A percentile compares a stretch with the other conserved stretches of the same genome.
These are phyloP conservation scores for Spinibarbus caldwelli DNA, from an alignment of 2,797 vertebrate species.

Conservation along the genomic window DNA sequence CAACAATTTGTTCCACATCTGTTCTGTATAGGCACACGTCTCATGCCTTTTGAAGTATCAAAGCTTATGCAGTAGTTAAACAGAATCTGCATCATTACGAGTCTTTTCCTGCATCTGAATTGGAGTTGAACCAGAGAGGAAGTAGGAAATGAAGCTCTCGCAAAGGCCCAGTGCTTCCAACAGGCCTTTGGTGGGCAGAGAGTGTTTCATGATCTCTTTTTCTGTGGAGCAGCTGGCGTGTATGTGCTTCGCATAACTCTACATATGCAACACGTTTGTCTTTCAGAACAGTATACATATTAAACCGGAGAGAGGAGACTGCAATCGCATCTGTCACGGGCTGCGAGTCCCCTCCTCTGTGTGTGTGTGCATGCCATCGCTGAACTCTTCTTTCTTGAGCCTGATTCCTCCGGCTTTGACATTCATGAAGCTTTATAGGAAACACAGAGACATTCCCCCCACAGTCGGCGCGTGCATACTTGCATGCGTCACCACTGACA, in stretches of 20 bases:
- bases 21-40: slow-evolving; percentile 2
- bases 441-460: slow-evolving; percentile 20
- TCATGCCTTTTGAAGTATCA: slow-evolving; percentile 14
- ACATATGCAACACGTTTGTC: slow-evolving; percentile 62
- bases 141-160: not conserved
- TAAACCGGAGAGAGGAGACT: slow-evolving; percentile 33
- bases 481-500: slow-evolving; percentile 5
- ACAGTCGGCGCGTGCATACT: slow-evolving; percentile 30
- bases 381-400: slow-evolving; percentile 37
- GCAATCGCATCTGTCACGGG: slow-evolving; percentile 49
- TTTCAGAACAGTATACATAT: no score
- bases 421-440: slow-evolving; percentile 50
- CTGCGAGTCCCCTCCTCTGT: not conserved
- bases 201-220: slow-evolving; percentile 14
- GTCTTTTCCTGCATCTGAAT: slow-evolving; percentile 15
- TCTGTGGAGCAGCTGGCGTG: slow-evolving; percentile 52
- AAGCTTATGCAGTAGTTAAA: not conserved
- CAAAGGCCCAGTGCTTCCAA: not conserved
- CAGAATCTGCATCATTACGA: not conserved
- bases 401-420: slow-evolving; percentile 39
- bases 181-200: not conserved
- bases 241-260: slow-evolving; percentile 56
- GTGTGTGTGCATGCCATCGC: slow-evolving; percentile 31
- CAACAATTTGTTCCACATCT: slow-evolving; percentile 46
- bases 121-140: not conserved